Percentiles rank a stretch among this genome's conserved stretches.
Evolutionary conservation across 1,140 invertebrate genomes (phyloP).

Genomic region (Conopomorpha cramerella): DNA sequence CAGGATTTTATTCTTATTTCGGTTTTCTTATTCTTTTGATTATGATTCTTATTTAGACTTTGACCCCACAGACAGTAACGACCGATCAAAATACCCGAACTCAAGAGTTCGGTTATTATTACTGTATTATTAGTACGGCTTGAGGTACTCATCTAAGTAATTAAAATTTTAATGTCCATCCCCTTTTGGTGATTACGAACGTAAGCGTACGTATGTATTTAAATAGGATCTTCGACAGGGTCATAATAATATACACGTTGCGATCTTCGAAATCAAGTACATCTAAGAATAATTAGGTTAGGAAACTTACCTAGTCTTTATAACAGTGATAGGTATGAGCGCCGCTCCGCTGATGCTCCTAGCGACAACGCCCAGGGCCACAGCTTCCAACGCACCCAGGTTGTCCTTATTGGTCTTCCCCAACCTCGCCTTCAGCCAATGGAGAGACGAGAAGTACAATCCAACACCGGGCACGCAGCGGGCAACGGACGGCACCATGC

Average conservation of each 20-base stretch:
- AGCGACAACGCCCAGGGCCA: slow-evolving; percentile 76
- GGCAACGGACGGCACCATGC: slow-evolving; percentile 84
- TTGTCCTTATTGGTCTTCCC: slow-evolving; percentile 62
- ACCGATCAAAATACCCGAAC: no score
- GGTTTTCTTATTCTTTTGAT: no score
- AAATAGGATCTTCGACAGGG: no score
- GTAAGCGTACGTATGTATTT: no score
- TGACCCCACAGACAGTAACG: no score
- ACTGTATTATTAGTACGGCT: no score
- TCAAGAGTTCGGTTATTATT: no score
- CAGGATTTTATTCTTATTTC: no score
- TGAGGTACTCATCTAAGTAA: no score
- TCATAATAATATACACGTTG: not conserved
- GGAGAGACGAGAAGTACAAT: slow-evolving; percentile 85
- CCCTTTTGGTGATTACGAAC: no score
- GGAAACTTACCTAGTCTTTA: slow-evolving; percentile 83
- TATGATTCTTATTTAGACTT: no score
- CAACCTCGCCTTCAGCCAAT: slow-evolving; percentile 74
- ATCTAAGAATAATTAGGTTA: not conserved
- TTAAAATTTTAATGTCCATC: no score
- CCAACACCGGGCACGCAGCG: slow-evolving; percentile 90
- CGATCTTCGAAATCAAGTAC: not conserved
- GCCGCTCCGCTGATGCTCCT: slow-evolving; percentile 79
- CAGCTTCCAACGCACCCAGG: slow-evolving; percentile 69
- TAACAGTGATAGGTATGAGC: slow-evolving; percentile 90